Percentiles rank a stretch among this genome's conserved stretches.
Conservation (phyloP, 1,140 invertebrate species). For the Rhyacophila brunnea region DNA sequence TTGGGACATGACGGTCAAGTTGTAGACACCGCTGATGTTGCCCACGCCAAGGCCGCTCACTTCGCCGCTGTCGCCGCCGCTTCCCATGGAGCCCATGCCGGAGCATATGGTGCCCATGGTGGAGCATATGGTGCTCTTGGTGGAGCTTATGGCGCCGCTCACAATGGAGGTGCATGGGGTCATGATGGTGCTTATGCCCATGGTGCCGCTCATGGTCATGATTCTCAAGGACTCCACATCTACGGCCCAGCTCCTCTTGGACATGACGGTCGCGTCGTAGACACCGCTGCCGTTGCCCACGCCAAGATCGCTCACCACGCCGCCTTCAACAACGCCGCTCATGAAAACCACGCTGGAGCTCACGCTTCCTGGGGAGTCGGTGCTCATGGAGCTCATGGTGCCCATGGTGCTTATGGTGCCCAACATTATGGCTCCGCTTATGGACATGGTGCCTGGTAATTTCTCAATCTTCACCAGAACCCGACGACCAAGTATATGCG, state of each 20-base stretch:
- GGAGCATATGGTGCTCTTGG: not conserved
- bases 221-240: slow-evolving; percentile 5
- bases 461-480: too few relatives aligned
- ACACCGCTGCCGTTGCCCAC: slow-evolving; percentile 51
- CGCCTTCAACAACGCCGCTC: slow-evolving; percentile 2
- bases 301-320: slow-evolving; percentile 42
- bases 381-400: not conserved
- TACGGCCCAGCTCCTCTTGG: slow-evolving; percentile 17
- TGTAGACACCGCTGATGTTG: not conserved
- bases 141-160: not conserved
- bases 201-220: slow-evolving; percentile 15
- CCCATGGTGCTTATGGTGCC: slow-evolving; percentile 1
- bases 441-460: too few relatives aligned
- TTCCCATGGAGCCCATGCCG: not conserved
- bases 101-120: not conserved
- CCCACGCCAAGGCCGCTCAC: too few relatives aligned
- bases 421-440: slow-evolving; percentile 6
- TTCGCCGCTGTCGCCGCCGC: slow-evolving; percentile 2
- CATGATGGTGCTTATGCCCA: slow-evolving; percentile 16
- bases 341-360: not conserved
- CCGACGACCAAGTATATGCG: too few relatives aligned
- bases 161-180: slow-evolving; percentile 20
- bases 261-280: slow-evolving; percentile 22
- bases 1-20: not conserved
- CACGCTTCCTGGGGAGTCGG: not conserved